Evolutionary conservation across 2,113 vertebrate species (phyloP), one percentile per base, ranked within the genome.

Genomic region (Podocnemis expansa): DNA sequence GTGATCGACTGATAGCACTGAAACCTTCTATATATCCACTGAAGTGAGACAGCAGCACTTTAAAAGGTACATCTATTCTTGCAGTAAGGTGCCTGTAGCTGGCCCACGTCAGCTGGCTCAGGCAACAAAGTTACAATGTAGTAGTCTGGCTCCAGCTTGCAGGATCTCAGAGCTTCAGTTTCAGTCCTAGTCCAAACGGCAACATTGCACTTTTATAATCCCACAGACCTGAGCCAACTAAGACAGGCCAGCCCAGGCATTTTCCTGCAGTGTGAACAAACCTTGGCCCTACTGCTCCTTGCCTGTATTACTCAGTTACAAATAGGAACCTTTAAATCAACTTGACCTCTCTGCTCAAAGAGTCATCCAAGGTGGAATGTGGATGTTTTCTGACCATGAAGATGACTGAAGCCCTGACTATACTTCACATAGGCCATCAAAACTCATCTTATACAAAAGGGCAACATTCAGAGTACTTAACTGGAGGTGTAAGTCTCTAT

Each of bases 401-500:
- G 27, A 56, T 85, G 89, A 76, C 70, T 31, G 58, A 94, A 89
- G 21, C 12, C 78, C 76, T 87, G 41, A 63, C 80, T 22, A 78
- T 14, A 34, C 89, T 91, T 95, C 52, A 79, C 6, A n/a, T 14
- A 80, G 47, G 13, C 14, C 76, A 89, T 4, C 12, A 73, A 93
- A 73, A 90, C 9, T 27, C 70, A 89, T 58, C 43, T 63, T 9
- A 38, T 4, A 78, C 22, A 87, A 91, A 76, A 9, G 0, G 67
- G 24, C 49, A 80, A 29, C 2, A 0, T 43, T 78, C 83, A 41
- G 73, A 6, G 12, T 5, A 87, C 70, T 27, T 55, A 88, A 76
- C 45, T 17, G 10, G 56, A 88, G 51, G 29, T 67, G 67, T 78
- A 82, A 91, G 41, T 12, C 29, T 49, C n/a, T 78, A 2, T 3